Evolutionary conservation across 2,888 invertebrate genomes (phyloP).

Genomic region (Tipula vernalis): DNA sequence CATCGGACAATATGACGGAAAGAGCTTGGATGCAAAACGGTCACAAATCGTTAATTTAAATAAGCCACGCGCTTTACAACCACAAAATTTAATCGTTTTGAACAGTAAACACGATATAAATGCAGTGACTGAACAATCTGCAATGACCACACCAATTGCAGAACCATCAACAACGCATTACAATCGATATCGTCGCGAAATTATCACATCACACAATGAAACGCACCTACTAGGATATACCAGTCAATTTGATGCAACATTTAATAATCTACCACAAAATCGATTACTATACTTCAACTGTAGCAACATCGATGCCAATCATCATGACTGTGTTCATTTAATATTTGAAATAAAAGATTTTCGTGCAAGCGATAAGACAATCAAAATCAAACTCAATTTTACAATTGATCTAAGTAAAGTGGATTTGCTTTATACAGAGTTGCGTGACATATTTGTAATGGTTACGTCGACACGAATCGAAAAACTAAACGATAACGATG

Average conservation of each 20-base stretch:
- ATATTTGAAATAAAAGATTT: not conserved
- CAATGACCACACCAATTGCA: not conserved
- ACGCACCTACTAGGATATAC: not conserved
- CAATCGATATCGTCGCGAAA: not conserved
- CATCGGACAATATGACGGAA: slow-evolving; percentile 23
- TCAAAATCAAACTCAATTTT: not conserved
- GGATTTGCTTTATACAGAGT: not conserved
- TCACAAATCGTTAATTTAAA: not conserved
- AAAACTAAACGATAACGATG: not conserved
- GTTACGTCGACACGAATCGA: not conserved
- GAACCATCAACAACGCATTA: not conserved
- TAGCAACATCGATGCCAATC: slow-evolving; percentile 19
- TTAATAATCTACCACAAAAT: slow-evolving; percentile 27
- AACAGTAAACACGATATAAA: slow-evolving; percentile 15
- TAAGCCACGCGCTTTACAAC: not conserved
- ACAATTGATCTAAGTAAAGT: slow-evolving; percentile 10
- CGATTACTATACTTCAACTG: slow-evolving; percentile 36
- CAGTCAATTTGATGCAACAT: not conserved
- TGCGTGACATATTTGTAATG: not conserved
- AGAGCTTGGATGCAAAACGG: slow-evolving; percentile 25
- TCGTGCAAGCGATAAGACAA: not conserved
- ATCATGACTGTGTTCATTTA: not conserved
- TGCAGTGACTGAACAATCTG: not conserved
- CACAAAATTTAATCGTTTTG: slow-evolving; percentile 14
- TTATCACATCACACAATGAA: not conserved